Conservation (phyloP, 2,113 vertebrate genomes). For the Melierax canorus region DNA sequence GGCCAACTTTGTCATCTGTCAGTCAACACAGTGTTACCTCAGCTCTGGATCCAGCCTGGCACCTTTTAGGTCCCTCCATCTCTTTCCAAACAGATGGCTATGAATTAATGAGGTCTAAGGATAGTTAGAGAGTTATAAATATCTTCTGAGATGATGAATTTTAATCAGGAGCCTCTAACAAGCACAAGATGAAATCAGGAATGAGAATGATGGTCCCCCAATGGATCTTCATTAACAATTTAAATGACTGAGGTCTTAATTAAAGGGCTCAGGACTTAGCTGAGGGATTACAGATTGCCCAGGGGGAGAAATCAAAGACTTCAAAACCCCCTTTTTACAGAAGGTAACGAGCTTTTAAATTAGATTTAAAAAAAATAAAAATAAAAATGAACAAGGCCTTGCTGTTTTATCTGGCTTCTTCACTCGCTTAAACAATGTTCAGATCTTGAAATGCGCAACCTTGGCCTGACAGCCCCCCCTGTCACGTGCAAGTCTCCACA, state of each 20-base stretch:
- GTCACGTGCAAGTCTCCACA: background rate
- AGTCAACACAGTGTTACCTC: background rate
- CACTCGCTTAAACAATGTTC: background rate
- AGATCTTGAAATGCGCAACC: background rate
- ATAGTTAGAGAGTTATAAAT: conserved; percentile 40
- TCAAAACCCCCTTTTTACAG: background rate
- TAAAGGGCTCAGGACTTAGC: conserved; percentile 25
- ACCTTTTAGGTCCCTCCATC: background rate
- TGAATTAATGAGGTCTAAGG: conserved; percentile 16
- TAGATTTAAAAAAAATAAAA: background rate
- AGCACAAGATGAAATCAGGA: conserved; percentile 48
- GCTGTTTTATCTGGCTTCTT: background rate
- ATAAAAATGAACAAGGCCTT: background rate
- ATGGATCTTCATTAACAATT: conserved; percentile 59
- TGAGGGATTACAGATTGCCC: conserved; percentile 48
- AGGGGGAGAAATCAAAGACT: conserved; percentile 36
- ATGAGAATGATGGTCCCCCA: conserved; percentile 26
- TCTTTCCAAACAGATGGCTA: conserved; percentile 17
- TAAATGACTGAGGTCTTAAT: conserved; percentile 55
- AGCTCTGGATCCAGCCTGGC: background rate
- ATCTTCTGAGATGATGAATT: conserved; percentile 51
- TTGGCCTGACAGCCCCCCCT: background rate
- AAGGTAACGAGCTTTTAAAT: background rate
- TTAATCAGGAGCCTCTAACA: conserved; percentile 39
- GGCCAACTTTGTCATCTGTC: background rate